Evolutionary conservation across 2,888 invertebrate genomes (phyloP), one percentile per base, ranked within the genome.

Genomic region (Rhogogaster chlorosoma): DNA sequence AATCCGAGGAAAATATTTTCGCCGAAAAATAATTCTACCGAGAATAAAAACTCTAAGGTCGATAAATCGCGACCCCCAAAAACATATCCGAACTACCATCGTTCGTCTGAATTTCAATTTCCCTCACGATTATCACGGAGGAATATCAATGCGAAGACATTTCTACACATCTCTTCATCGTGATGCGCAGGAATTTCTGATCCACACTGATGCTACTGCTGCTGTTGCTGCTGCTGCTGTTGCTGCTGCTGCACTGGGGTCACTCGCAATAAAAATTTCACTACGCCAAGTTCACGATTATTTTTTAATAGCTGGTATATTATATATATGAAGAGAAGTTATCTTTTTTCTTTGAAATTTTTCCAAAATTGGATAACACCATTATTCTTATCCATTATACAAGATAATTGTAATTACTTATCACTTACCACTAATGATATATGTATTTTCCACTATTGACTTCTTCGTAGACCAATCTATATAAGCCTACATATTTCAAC

Each of bases 71-170:
- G 29, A 73, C 29, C 71, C 36, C 7, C 15, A 67, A 32, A 32
- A 71, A 71, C 38, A 18, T 57, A 57, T 57, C 36, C 70, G 10
- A 71, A 32, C 36, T 71, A 32, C 15, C 42, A 42, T 32, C 67
- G 29, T 73, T 22, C 42, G 36, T n/a, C 71, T 38, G 42, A 73
- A 73, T 73, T 73, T 73, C 9, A 73, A 73, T 73, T 73, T 73
- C n/a, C 38, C 71, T 26, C 42, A 9, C 32, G 32, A 32, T 67
- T 67, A 32, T 67, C 67, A 67, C 32, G 12, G 6, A 42, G 10
- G 71, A 73, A 73, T 73, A 89, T 88, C 87, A 87, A 89, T 89
- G 88, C 87, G 88, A 89, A 88, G 87, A 42, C 85, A 87, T 88
- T 88, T 84, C 7, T 73, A 22, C 71, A 22, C 10, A 22, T n/a